Conservation (phyloP, 2,888 invertebrate genomes). For the Ochlodes sylvanus region DNA sequence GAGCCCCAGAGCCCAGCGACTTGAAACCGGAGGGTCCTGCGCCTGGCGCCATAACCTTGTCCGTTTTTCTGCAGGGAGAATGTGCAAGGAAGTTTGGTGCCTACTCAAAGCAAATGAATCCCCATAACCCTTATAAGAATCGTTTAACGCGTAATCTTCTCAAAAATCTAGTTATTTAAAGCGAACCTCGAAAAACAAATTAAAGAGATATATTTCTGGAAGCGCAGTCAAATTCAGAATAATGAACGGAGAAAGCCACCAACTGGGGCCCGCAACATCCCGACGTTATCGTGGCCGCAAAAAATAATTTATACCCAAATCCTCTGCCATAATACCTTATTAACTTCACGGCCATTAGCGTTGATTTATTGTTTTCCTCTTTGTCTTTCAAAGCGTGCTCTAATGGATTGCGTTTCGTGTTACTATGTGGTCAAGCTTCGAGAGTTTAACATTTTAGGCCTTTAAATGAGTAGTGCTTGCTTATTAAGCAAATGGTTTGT, state of each 20-base stretch:
- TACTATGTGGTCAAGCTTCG: conserved; percentile 27
- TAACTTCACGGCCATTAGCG: conserved; percentile 37
- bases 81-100: no score
- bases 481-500: no score
- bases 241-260: conserved; percentile 9
- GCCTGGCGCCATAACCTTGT: no score
- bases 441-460: conserved; percentile 7
- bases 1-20: no score
- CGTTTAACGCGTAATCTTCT: no score
- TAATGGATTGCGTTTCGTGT: conserved; percentile 34
- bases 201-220: not conserved
- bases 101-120: no score
- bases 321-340: conserved; percentile 37
- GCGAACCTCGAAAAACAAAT: not conserved
- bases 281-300: conserved; percentile 33
- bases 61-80: no score
- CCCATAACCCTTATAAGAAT: no score
- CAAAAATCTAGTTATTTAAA: not conserved
- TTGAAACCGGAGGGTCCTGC: no score
- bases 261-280: conserved; percentile 28
- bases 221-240: conserved; percentile 14
- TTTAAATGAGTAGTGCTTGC: not conserved
- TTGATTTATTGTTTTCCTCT: conserved; percentile 38
- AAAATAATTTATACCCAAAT: conserved; percentile 38
- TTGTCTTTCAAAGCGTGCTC: conserved; percentile 34